These are phyloP conservation scores for Gavialis gangeticus DNA, from an alignment of 2,113 vertebrate species.

Conservation along the genomic window DNA sequence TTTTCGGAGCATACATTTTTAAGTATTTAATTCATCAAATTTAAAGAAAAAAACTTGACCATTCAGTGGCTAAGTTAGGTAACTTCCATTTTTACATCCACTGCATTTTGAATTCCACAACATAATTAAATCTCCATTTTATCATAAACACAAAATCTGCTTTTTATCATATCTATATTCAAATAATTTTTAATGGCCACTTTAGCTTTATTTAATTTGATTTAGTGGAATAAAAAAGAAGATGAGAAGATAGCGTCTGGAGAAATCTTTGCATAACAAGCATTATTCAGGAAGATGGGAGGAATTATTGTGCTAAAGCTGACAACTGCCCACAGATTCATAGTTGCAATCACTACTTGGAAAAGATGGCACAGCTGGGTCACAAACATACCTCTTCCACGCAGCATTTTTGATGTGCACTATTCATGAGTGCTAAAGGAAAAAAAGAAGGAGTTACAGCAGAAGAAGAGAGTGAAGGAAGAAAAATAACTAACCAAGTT, in stretches of 20 bases:
- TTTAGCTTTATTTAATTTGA: neutral
- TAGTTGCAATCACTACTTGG: constrained; percentile 20
- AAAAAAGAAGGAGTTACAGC: constrained; percentile 85
- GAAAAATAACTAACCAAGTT: constrained; percentile 50
- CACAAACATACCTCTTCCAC: constrained; percentile 83
- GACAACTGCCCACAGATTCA: neutral
- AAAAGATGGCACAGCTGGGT: constrained; percentile 15
- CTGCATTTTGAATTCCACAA: neutral
- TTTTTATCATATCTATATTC: constrained; percentile 20
- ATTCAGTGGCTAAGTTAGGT: neutral
- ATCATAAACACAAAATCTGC: neutral
- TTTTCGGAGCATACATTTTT: neutral
- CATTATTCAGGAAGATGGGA: constrained; percentile 24
- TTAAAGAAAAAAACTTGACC: neutral
- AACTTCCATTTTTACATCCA: neutral
- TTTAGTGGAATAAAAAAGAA: neutral
- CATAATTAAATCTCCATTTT: neutral
- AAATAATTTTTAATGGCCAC: constrained; percentile 24
- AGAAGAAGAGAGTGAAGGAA: constrained; percentile 63
- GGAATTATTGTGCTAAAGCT: constrained; percentile 22
- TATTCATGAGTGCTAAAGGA: constrained; percentile 85
- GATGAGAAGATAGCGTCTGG: neutral
- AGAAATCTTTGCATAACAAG: neutral
- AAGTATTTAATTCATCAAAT: neutral
- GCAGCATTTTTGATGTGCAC: constrained; percentile 83